Conservation (phyloP, 2,797 vertebrate genomes). For the Scarus forsteni region DNA sequence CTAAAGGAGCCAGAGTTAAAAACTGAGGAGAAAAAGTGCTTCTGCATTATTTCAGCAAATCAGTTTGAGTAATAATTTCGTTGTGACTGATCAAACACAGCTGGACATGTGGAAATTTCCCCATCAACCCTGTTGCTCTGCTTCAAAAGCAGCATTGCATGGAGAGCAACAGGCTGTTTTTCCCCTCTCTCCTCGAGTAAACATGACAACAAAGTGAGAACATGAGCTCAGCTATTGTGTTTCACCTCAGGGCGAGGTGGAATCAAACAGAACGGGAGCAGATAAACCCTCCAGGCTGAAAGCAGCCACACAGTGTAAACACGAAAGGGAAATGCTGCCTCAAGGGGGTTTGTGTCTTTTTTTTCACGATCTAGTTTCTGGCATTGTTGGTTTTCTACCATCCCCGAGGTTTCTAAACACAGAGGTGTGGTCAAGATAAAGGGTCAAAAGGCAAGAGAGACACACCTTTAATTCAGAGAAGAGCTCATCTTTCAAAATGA, state of each 20-base stretch:
- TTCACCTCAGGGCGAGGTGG: constrained; percentile 16
- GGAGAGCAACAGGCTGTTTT: constrained; percentile 13
- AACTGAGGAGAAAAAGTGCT: no score
- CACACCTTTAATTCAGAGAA: constrained; percentile 53
- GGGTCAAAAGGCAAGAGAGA: constrained; percentile 32
- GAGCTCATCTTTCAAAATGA: constrained; percentile 39
- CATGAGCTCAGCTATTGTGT: constrained; percentile 12
- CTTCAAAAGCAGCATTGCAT: constrained; percentile 17
- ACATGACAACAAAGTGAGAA: constrained; percentile 40
- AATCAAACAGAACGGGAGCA: constrained; percentile 12
- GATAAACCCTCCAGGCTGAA: constrained; percentile 12
- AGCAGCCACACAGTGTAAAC: constrained; percentile 21
- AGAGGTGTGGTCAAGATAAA: constrained; percentile 63
- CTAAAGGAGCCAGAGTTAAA: no score
- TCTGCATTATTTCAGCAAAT: neutral
- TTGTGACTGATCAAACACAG: neutral
- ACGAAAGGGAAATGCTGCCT: constrained; percentile 32
- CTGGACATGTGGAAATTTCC: neutral
- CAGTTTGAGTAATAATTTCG: neutral
- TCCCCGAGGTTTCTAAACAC: constrained; percentile 48
- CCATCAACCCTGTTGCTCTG: neutral
- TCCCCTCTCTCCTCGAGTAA: constrained; percentile 39
- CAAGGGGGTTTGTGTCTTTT: constrained; percentile 17
- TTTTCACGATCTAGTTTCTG: constrained; percentile 49
- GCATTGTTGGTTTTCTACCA: constrained; percentile 32